Percentiles rank a stretch among this genome's conserved stretches.
These are phyloP conservation scores for Bellardia bayeri DNA, from an alignment of 2,888 invertebrate species.

Conservation along the genomic window DNA sequence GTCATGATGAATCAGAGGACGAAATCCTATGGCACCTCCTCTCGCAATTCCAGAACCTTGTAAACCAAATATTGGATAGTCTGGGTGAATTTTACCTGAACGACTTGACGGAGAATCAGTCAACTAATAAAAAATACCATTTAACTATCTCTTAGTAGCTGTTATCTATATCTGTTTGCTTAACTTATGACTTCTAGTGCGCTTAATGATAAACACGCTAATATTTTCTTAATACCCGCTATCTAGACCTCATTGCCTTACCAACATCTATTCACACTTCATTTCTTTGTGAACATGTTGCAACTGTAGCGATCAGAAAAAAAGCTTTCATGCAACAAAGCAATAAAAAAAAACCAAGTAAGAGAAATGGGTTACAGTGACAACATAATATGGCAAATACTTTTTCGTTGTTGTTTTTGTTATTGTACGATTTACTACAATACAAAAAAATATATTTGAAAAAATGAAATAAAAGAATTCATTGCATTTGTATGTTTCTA, in stretches of 20 bases:
- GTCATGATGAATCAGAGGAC: no score
- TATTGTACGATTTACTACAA: constrained; percentile 12
- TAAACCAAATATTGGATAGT: no score
- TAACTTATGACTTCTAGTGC: no score
- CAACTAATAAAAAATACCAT: no score
- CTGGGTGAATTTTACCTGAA: no score
- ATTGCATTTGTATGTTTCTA: constrained; percentile 16
- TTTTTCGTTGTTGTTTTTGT: constrained; percentile 14
- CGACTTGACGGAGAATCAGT: no score
- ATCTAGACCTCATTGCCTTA: background rate
- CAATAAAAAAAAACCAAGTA: background rate
- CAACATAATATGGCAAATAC: constrained; percentile 63
- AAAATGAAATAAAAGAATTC: background rate
- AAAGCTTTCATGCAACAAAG: constrained; percentile 13
- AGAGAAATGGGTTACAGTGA: constrained; percentile 69
- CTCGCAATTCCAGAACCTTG: no score
- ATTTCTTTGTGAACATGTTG: constrained; percentile 46
- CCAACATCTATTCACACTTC: constrained; percentile 14
- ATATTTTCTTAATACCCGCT: no score
- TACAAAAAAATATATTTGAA: background rate
- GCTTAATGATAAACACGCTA: no score
- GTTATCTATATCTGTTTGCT: no score
- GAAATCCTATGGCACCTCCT: no score
- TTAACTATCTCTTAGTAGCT: no score
- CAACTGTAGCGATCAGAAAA: constrained; percentile 35